Percentiles rank a stretch among this genome's conserved stretches.
phyloP scores from a whole-genome alignment of 1,140 invertebrate genomes.

The Orius laevigatus region DNA sequence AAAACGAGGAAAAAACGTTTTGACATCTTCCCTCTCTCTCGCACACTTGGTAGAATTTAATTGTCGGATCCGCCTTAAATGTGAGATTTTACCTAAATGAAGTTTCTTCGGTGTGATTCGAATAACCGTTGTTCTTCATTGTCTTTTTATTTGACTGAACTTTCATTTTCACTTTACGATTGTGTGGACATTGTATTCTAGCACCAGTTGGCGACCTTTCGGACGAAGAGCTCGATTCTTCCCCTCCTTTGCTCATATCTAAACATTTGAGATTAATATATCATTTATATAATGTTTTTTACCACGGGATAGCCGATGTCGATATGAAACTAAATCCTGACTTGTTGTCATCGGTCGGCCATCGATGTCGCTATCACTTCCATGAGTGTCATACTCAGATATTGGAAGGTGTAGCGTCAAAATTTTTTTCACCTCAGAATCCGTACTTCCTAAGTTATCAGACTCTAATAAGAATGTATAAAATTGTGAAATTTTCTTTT shows the following conservation, averaged over 20 bases:
- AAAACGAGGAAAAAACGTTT: too few relatives aligned
- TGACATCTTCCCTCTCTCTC: too few relatives aligned
- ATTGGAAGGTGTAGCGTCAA: slow-evolving; percentile 72
- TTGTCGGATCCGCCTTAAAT: too few relatives aligned
- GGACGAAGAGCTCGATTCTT: slow-evolving; percentile 53
- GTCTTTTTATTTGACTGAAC: slow-evolving; percentile 35
- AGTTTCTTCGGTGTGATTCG: slow-evolving; percentile 62
- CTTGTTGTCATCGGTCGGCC: slow-evolving; percentile 24
- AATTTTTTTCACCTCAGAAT: slow-evolving; percentile 76
- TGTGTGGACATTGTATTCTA: slow-evolving; percentile 40
- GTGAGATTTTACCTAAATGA: slow-evolving; percentile 59
- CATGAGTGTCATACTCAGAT: slow-evolving; percentile 69
- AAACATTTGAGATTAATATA: not conserved
- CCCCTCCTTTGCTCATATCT: slow-evolving; percentile 29
- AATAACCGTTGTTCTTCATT: slow-evolving; percentile 54
- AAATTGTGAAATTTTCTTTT: not conserved
- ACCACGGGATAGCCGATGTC: slow-evolving; percentile 37
- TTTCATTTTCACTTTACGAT: slow-evolving; percentile 43
- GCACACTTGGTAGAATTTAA: too few relatives aligned
- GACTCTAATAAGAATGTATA: slow-evolving; percentile 47
- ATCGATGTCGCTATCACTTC: slow-evolving; percentile 55
- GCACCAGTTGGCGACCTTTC: slow-evolving; percentile 47
- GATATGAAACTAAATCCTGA: slow-evolving; percentile 39
- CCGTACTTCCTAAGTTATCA: slow-evolving; percentile 70
- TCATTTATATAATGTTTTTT: slow-evolving; percentile 17